phyloP scores from a whole-genome alignment of 1,140 invertebrate species.

The Drosophila cardini region DNA sequence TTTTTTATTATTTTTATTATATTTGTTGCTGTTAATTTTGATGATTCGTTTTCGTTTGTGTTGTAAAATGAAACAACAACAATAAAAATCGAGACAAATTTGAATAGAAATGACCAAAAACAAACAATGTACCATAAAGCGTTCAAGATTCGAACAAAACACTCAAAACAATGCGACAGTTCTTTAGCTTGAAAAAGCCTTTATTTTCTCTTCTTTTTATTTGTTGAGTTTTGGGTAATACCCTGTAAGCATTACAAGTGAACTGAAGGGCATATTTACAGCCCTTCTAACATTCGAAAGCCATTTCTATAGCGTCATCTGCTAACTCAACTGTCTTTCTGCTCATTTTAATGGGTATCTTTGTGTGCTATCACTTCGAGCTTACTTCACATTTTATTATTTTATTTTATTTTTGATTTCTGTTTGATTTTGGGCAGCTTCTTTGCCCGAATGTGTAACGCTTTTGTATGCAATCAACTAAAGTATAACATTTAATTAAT shows the following conservation, averaged over 20 bases:
- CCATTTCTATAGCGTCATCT: no score
- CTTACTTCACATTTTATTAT: conserved; percentile 1
- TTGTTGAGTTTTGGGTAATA: no score
- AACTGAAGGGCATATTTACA: no score
- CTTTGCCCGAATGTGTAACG: conserved; percentile 17
- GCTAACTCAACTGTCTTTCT: no score
- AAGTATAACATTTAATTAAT: conserved; percentile 28
- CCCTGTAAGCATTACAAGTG: background rate
- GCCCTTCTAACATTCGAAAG: no score
- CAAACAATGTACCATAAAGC: conserved; percentile 58
- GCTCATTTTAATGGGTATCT: conserved; percentile 1
- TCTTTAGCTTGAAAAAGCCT: conserved; percentile 1
- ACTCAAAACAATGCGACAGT: conserved; percentile 27
- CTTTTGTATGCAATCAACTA: conserved; percentile 11
- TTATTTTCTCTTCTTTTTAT: no score
- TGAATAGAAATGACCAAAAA: conserved; percentile 71
- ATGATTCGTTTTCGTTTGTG: conserved; percentile 22
- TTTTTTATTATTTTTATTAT: conserved; percentile 34
- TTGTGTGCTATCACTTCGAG: background rate
- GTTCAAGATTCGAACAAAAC: conserved; percentile 21
- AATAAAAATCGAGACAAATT: conserved; percentile 71
- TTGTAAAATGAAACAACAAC: conserved; percentile 47
- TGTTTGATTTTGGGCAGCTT: conserved; percentile 30
- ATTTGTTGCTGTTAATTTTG: conserved; percentile 63
- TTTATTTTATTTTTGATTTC: conserved; percentile 23